Conservation (phyloP, 2,113 vertebrate genomes). For the Colossoma macropomum region DNA sequence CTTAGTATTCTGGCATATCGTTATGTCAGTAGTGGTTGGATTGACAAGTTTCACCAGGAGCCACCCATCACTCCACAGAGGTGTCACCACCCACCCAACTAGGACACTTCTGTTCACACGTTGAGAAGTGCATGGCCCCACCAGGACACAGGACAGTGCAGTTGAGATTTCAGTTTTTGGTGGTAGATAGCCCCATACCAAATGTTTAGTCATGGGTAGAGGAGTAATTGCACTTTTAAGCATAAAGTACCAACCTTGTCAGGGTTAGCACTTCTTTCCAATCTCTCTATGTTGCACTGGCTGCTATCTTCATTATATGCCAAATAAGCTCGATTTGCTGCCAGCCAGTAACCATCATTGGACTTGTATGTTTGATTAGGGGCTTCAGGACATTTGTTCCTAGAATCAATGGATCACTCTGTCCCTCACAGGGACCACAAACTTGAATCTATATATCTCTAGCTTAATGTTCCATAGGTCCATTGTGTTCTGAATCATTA, state of each 20-base stretch:
- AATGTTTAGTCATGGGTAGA: background rate
- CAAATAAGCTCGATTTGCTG: background rate
- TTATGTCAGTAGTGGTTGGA: background rate
- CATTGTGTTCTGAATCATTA: background rate
- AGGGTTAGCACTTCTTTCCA: background rate
- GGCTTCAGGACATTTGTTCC: background rate
- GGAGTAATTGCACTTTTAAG: background rate
- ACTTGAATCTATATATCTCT: background rate
- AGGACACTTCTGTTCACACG: too few relatives aligned
- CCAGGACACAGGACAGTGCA: background rate
- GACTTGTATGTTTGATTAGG: background rate
- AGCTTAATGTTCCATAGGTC: background rate
- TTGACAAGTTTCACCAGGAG: too few relatives aligned
- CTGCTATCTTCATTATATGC: background rate
- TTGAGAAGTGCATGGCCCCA: background rate
- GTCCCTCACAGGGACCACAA: background rate
- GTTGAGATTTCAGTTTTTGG: background rate
- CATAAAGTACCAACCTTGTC: slow-evolving; percentile 12
- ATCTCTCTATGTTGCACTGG: slow-evolving; percentile 11
- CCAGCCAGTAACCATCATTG: background rate
- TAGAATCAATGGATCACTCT: too few relatives aligned
- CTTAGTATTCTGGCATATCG: too few relatives aligned
- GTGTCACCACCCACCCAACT: too few relatives aligned
- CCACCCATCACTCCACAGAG: too few relatives aligned
- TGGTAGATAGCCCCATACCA: background rate